Conservation (phyloP, 2,888 invertebrate species). For the Tipula vernalis region DNA sequence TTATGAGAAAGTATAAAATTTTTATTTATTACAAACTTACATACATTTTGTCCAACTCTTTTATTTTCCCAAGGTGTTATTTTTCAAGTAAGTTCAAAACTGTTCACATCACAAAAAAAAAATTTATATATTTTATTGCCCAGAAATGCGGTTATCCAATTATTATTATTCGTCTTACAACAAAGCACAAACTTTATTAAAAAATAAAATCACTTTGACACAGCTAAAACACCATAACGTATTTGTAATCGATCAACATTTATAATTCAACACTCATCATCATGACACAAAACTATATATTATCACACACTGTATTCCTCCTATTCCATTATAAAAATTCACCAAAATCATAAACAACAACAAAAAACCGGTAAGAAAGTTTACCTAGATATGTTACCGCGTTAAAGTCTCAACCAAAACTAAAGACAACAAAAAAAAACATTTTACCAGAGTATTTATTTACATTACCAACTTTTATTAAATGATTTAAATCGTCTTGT, state of each 20-base stretch:
- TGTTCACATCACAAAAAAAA: background rate
- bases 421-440: background rate
- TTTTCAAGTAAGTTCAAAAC: background rate
- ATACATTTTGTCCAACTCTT: background rate
- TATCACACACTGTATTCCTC: background rate
- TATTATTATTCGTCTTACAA: background rate
- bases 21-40: background rate
- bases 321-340: background rate
- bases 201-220: background rate
- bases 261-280: background rate
- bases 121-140: background rate
- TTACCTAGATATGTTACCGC: background rate
- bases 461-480: background rate
- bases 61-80: background rate
- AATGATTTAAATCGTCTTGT: background rate
- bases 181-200: background rate
- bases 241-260: background rate
- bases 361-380: background rate
- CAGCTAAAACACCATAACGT: background rate
- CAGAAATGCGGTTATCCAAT: background rate
- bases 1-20: background rate
- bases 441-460: background rate
- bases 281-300: background rate
- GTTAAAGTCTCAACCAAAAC: background rate
- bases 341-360: background rate